A percentile compares a stretch with the other conserved stretches of the same genome.
Evolutionary conservation across 2,888 invertebrate species (phyloP).

Genomic region (Tetropium fuscum): DNA sequence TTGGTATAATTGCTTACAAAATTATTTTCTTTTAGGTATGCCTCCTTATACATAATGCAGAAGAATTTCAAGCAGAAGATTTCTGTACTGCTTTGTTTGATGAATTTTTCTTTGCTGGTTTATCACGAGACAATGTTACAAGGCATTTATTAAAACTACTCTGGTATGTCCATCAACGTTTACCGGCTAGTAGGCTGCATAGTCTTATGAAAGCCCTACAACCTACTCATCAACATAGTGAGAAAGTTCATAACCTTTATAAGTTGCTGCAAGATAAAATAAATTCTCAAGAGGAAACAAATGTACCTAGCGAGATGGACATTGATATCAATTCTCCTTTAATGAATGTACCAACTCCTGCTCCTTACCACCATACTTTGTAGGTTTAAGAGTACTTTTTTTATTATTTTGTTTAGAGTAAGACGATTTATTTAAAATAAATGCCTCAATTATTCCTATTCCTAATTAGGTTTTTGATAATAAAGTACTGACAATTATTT

Average conservation of each 20-base stretch:
- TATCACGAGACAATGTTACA: constrained; percentile 91
- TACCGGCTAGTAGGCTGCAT: constrained; percentile 83
- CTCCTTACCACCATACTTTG: constrained; percentile 71
- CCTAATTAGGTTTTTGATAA: no score
- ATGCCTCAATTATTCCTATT: no score
- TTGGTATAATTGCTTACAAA: no score
- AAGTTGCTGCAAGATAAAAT: constrained; percentile 84
- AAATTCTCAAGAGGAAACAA: constrained; percentile 76
- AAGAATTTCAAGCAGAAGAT: constrained; percentile 93
- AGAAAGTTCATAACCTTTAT: constrained; percentile 85
- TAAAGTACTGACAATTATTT: neutral
- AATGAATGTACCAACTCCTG: constrained; percentile 87
- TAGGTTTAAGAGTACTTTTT: no score
- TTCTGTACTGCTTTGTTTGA: constrained; percentile 96
- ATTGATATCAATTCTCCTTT: constrained; percentile 84
- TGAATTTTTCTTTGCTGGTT: constrained; percentile 92
- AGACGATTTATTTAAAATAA: neutral
- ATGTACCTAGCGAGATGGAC: constrained; percentile 71
- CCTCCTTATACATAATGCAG: constrained; percentile 86
- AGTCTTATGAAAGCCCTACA: constrained; percentile 85
- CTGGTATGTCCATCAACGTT: constrained; percentile 90
- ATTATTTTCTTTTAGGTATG: no score
- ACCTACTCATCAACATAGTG: constrained; percentile 83
- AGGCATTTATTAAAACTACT: constrained; percentile 90
- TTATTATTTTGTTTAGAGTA: neutral